A percentile compares a stretch with the other conserved stretches of the same genome.
These are phyloP conservation scores for Leontocebus nigricollis DNA, from an alignment of 2,797 vertebrate species.

Conservation along the genomic window DNA sequence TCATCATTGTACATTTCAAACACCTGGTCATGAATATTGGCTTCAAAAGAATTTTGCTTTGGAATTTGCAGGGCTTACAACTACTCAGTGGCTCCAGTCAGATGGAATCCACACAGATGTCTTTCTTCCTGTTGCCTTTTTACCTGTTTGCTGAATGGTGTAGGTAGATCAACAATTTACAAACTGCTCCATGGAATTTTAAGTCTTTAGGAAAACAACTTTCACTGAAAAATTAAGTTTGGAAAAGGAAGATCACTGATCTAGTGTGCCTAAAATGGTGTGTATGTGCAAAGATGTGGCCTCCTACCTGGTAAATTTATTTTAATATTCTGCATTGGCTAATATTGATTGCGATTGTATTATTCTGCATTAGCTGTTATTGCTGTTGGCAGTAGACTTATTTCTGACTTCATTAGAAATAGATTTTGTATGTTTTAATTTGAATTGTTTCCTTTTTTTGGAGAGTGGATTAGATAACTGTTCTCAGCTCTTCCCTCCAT, in stretches of 20 bases:
- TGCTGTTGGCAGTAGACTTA: not conserved
- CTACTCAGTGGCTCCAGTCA: not conserved
- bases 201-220: not conserved
- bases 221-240: not conserved
- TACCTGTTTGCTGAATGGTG: no score
- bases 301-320: not conserved
- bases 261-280: not conserved
- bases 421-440: not conserved
- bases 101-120: not conserved
- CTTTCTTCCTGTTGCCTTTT: not conserved
- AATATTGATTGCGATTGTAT: not conserved
- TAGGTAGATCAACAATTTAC: not conserved
- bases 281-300: not conserved
- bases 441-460: not conserved
- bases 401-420: not conserved
- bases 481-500: not conserved
- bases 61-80: not conserved
- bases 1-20: not conserved
- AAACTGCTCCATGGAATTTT: not conserved
- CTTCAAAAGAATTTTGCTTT: not conserved
- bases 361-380: not conserved
- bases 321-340: not conserved
- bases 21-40: not conserved
- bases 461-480: not conserved
- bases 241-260: not conserved